Percentiles rank a stretch among this genome's conserved stretches.
phyloP scores from a whole-genome alignment of 2,113 vertebrate genomes.

The Pluvianellus socialis region DNA sequence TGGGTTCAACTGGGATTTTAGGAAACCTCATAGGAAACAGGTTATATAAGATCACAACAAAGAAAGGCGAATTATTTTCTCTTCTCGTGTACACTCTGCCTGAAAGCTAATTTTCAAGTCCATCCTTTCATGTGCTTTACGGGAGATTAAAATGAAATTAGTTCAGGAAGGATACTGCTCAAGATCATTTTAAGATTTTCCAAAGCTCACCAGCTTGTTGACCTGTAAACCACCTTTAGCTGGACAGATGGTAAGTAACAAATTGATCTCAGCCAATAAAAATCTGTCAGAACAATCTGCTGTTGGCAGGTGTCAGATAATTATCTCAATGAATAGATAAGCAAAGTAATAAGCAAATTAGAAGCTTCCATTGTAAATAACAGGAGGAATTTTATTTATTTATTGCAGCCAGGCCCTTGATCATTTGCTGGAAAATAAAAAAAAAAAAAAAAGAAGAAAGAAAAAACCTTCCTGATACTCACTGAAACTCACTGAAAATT shows the following conservation, averaged over 20 bases:
- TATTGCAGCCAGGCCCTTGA: slow-evolving; percentile 48
- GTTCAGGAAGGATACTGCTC: slow-evolving; percentile 39
- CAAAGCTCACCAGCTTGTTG: slow-evolving; percentile 73
- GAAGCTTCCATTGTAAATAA: slow-evolving; percentile 70
- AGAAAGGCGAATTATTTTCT: slow-evolving; percentile 7
- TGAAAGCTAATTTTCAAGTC: slow-evolving; percentile 38
- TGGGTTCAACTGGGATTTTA: neutral
- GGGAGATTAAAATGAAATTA: slow-evolving; percentile 52
- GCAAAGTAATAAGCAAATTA: slow-evolving; percentile 78
- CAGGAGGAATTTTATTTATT: slow-evolving; percentile 81
- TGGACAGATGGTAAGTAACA: slow-evolving; percentile 87
- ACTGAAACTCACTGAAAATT: neutral
- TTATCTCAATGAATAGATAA: slow-evolving; percentile 87
- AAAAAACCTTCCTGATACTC: neutral
- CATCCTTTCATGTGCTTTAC: slow-evolving; percentile 18
- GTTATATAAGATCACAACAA: neutral
- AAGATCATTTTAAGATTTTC: slow-evolving; percentile 60
- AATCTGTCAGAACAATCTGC: slow-evolving; percentile 95
- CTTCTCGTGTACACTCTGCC: neutral
- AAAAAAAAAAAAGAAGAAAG: neutral
- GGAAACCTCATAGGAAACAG: neutral
- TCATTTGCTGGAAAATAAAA: neutral
- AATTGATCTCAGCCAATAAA: slow-evolving; percentile 82
- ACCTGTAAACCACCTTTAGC: slow-evolving; percentile 89
- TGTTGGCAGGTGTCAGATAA: slow-evolving; percentile 91